Conservation (phyloP, 2,113 vertebrate genomes). For the Myotis davidii region DNA sequence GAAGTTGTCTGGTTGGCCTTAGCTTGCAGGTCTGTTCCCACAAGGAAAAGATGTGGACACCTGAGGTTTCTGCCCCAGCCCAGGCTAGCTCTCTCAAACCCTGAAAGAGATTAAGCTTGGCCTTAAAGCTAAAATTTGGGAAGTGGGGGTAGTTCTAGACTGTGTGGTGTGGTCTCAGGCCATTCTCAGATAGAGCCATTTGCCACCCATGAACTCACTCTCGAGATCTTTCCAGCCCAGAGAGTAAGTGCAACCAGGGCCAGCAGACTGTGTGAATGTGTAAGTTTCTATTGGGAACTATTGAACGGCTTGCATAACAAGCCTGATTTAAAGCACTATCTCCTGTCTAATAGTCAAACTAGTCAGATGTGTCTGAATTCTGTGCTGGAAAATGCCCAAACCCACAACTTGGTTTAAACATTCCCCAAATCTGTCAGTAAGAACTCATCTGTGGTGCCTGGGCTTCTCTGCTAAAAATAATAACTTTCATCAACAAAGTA, state of each 20-base stretch:
- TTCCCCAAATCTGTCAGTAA: constrained; percentile 37
- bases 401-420: constrained; percentile 21
- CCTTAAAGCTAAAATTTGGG: neutral
- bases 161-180: neutral
- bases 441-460: neutral
- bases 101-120: neutral
- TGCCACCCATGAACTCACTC: neutral
- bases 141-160: neutral
- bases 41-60: neutral
- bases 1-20: neutral
- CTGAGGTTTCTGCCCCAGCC: neutral
- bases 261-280: neutral
- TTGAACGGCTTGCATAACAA: neutral
- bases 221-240: neutral
- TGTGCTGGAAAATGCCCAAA: constrained; percentile 33
- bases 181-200: neutral
- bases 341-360: neutral
- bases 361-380: constrained; percentile 38
- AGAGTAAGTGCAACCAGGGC: neutral
- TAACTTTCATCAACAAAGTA: constrained; percentile 10
- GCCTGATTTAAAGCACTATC: neutral
- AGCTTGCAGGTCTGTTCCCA: neutral
- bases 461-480: neutral
- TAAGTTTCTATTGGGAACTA: constrained; percentile 15
- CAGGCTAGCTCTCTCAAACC: neutral